These are phyloP conservation scores for Metridium senile DNA, from an alignment of 92 coral and sea anemone species.

Conservation along the genomic window DNA sequence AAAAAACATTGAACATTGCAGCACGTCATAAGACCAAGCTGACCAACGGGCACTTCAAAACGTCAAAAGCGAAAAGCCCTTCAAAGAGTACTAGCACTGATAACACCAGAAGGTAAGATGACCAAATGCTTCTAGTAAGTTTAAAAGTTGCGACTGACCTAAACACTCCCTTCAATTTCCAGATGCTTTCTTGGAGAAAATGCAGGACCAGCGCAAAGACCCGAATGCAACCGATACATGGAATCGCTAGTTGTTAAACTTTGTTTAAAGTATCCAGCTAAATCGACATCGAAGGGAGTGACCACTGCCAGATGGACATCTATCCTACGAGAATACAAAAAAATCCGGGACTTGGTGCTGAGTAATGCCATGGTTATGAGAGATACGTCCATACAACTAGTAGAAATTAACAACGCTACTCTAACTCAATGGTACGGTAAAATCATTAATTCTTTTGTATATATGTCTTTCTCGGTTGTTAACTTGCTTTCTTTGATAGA, in stretches of 20 bases:
- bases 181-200: slow-evolving; percentile 40
- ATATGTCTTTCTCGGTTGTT: no score
- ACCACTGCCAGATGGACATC: slow-evolving; percentile 37
- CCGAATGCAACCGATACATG: slow-evolving; percentile 29
- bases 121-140: background rate
- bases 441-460: no score
- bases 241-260: slow-evolving; percentile 28
- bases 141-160: background rate
- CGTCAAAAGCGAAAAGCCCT: slow-evolving; percentile 1
- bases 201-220: slow-evolving; percentile 11
- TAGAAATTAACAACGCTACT: no score
- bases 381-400: no score
- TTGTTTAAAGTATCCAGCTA: background rate
- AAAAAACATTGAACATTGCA: no score
- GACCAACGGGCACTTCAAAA: slow-evolving; percentile 9
- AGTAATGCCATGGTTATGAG: background rate
- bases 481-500: no score
- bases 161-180: background rate
- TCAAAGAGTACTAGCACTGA: background rate
- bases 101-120: background rate
- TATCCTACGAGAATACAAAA: background rate
- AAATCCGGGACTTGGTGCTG: background rate
- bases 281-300: background rate
- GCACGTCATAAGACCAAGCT: slow-evolving; percentile 9
- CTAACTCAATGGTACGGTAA: no score